Conservation (phyloP, 2,113 vertebrate species). For the Indicator maculatus region DNA sequence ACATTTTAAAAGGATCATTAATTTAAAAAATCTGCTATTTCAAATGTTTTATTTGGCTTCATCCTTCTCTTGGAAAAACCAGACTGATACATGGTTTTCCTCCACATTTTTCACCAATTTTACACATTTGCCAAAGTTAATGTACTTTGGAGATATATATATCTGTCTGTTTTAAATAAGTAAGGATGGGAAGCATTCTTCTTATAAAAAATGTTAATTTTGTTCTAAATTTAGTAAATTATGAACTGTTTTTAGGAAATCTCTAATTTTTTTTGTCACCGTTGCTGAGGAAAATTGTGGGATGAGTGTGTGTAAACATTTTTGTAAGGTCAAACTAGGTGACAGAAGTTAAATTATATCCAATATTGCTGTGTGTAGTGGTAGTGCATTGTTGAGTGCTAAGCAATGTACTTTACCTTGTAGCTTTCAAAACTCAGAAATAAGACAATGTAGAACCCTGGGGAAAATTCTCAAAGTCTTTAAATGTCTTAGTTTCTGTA, state of each 20-base stretch:
- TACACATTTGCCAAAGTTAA: background rate
- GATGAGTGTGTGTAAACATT: background rate
- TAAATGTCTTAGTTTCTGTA: background rate
- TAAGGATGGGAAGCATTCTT: background rate
- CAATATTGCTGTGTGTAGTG: background rate
- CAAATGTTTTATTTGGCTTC: background rate
- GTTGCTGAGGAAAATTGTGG: background rate
- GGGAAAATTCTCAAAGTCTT: background rate
- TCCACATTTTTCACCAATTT: background rate
- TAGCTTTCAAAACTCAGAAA: background rate
- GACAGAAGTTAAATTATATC: background rate
- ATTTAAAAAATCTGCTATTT: background rate
- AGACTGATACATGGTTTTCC: rapidly evolving
- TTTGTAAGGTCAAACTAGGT: background rate
- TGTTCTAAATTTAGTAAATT: background rate
- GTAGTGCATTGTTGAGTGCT: background rate
- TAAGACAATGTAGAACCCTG: background rate
- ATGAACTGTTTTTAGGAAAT: background rate
- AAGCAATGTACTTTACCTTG: background rate
- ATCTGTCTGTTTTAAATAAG: background rate
- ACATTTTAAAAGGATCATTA: background rate
- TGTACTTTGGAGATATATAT: background rate
- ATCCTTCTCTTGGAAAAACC: background rate
- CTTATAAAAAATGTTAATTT: background rate
- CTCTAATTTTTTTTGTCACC: background rate